phyloP scores from a whole-genome alignment of 2,113 vertebrate species.

The Telmatochromis sp. region DNA sequence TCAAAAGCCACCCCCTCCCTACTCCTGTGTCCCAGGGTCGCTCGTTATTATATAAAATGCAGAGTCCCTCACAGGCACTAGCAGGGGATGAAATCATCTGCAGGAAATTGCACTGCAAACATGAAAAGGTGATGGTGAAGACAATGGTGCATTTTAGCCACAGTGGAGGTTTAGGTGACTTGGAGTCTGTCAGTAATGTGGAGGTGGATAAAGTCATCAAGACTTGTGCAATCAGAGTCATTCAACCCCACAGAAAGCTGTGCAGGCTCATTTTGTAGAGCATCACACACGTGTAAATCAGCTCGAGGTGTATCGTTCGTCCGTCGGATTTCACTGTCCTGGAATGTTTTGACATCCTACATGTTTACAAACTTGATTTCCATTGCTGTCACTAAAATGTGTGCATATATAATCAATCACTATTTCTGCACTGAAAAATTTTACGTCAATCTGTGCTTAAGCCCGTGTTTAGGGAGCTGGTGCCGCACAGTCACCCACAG shows the following conservation, averaged over 20 bases:
- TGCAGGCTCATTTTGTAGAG: neutral
- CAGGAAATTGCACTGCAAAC: conserved; percentile 5
- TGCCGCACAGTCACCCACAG: neutral
- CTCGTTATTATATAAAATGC: conserved; percentile 13
- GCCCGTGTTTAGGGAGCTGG: neutral
- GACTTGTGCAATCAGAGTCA: neutral
- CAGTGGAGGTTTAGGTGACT: neutral
- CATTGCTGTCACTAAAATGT: neutral
- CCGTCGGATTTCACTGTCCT: neutral
- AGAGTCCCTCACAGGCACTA: neutral
- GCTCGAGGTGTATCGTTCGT: neutral
- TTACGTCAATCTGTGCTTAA: neutral
- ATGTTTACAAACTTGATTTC: neutral
- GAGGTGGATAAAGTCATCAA: neutral
- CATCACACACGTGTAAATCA: neutral
- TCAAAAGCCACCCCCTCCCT: neutral
- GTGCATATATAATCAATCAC: neutral
- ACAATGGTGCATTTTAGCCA: neutral
- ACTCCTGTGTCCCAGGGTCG: neutral
- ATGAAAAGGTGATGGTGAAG: conserved; percentile 28
- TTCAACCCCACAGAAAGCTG: neutral
- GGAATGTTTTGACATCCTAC: neutral
- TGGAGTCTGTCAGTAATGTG: neutral
- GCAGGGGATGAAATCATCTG: neutral
- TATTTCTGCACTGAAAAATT: neutral